Conservation (phyloP, 2,113 vertebrate species). For the Tenebrosternarchus preto region DNA sequence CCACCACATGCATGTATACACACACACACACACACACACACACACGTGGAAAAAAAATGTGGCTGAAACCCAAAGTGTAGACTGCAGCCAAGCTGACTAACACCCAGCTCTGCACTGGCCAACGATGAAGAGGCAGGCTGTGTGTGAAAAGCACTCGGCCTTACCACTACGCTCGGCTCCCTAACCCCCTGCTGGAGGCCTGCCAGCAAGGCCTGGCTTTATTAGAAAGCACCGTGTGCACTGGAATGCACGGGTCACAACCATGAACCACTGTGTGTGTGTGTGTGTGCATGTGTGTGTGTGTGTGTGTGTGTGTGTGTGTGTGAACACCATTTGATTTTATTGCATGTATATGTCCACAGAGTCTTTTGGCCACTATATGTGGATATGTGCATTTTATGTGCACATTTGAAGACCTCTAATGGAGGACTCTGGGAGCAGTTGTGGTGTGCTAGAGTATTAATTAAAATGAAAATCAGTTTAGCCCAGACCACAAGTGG, state of each 20-base stretch:
- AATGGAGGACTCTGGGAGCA: conserved; percentile 80
- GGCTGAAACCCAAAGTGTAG: conserved; percentile 77
- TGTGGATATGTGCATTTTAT: conserved; percentile 48
- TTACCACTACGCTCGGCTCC: conserved; percentile 62
- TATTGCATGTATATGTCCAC: conserved; percentile 25
- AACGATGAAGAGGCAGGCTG: conserved; percentile 64
- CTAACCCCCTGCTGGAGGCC: conserved; percentile 66
- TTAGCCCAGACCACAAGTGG: conserved; percentile 82
- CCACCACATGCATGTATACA: conserved; percentile 29
- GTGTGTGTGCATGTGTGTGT: conserved; percentile 40
- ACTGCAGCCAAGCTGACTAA: conserved; percentile 75
- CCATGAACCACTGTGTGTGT: conserved; percentile 47
- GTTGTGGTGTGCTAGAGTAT: conserved; percentile 83
- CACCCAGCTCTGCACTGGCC: conserved; percentile 74
- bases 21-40: neutral
- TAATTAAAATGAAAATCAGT: conserved; percentile 90
- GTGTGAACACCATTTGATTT: too few relatives aligned
- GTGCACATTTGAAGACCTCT: conserved; percentile 72
- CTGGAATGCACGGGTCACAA: conserved; percentile 73
- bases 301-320: conserved; percentile 46
- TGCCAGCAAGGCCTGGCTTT: conserved; percentile 77
- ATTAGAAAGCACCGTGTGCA: conserved; percentile 70
- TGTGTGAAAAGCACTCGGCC: conserved; percentile 78
- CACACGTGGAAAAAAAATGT: conserved; percentile 71
- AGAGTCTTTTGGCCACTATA: conserved; percentile 49